Percentiles rank a stretch among this genome's conserved stretches.
Evolutionary conservation across 2,888 invertebrate species (phyloP).

Genomic region (Gymnocheta viridis): DNA sequence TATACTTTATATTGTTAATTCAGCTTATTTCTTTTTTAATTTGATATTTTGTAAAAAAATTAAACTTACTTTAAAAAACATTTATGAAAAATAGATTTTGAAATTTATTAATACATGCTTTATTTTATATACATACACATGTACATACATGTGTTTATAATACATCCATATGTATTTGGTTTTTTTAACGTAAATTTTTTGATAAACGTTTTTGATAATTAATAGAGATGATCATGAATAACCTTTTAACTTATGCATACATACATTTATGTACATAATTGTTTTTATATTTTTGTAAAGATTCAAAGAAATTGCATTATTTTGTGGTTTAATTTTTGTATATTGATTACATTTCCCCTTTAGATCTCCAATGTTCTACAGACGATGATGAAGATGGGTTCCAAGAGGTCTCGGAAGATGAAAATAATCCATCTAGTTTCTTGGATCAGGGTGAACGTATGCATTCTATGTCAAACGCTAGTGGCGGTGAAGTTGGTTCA

Average conservation of each 20-base stretch:
- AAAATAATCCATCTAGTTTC: slow-evolving; percentile 82
- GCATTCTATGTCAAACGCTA: slow-evolving; percentile 68
- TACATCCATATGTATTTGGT: not conserved
- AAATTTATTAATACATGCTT: too few relatives aligned
- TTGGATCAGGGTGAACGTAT: slow-evolving; percentile 81
- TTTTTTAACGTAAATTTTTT: not conserved
- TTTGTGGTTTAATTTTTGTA: not conserved
- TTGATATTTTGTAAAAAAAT: too few relatives aligned
- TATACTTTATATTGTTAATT: not conserved
- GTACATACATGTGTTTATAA: not conserved
- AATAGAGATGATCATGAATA: not conserved
- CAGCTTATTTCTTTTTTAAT: too few relatives aligned
- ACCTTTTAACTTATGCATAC: not conserved
- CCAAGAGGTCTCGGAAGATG: slow-evolving; percentile 85
- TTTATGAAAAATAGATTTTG: too few relatives aligned
- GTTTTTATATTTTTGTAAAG: slow-evolving; percentile 1
- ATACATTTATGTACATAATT: not conserved
- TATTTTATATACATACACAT: too few relatives aligned
- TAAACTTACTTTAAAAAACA: too few relatives aligned
- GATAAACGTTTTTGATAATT: not conserved
- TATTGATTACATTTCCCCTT: slow-evolving; percentile 1
- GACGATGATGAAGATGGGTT: slow-evolving; percentile 87
- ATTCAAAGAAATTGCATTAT: not conserved
- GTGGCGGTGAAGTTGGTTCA: slow-evolving; percentile 59
- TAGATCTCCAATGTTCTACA: slow-evolving; percentile 88